phyloP scores from a whole-genome alignment of 2,113 vertebrate species.

The Aspidoscelis tigris region DNA sequence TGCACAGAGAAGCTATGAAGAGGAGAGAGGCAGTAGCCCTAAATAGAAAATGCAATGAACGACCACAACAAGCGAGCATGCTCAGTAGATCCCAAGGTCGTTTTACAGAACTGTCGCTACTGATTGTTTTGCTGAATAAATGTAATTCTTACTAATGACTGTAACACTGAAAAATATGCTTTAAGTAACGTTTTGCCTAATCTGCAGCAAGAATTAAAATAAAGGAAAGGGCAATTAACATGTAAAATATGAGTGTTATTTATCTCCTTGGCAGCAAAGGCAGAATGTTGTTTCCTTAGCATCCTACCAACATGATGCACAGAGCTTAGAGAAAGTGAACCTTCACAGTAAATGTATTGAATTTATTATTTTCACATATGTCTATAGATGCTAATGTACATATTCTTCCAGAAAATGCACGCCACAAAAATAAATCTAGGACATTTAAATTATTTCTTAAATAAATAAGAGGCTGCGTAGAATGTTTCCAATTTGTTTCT shows the following conservation, averaged over 20 bases:
- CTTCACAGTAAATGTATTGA: background rate
- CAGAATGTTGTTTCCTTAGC: background rate
- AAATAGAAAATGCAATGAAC: constrained; percentile 32
- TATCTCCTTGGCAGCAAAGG: background rate
- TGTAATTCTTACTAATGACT: background rate
- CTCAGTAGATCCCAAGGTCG: constrained; percentile 41
- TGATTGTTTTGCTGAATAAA: constrained; percentile 9
- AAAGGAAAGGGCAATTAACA: background rate
- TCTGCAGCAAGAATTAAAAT: background rate
- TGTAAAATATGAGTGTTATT: background rate
- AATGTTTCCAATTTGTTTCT: background rate
- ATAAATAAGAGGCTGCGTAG: background rate
- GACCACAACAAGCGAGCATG: constrained; percentile 33
- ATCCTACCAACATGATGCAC: background rate
- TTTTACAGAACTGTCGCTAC: constrained; percentile 23
- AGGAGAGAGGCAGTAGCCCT: constrained; percentile 2
- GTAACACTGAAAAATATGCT: background rate
- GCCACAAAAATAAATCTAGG: background rate
- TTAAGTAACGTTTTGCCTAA: background rate
- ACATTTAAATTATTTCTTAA: background rate
- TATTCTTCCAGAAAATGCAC: background rate
- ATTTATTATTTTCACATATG: background rate
- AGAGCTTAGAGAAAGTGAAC: background rate
- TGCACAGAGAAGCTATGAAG: constrained; percentile 2
- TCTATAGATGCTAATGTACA: background rate